Base-by-base conservation (phyloP, 2,888 invertebrate species). In the Stegana nigrithorax region DNA sequence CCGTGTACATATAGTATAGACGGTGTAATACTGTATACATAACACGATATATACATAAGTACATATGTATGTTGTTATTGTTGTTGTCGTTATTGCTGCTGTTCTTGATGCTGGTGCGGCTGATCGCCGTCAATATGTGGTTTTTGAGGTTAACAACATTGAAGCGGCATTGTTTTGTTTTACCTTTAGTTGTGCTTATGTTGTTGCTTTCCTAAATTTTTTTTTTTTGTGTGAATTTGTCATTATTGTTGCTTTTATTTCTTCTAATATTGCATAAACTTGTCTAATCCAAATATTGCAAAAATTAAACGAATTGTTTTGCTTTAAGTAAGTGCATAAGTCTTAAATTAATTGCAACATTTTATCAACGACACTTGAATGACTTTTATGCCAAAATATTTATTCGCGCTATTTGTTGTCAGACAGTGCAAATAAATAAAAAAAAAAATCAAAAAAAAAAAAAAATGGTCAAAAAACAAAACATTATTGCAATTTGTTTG, bases 91-190 rank as follows among this genome's bases (percentile, higher is more conserved):
- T 59, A 39, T 69, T 73, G 72, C 69, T 73, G 75, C 71, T 72
- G 75, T 75, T 75, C 77, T 76, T 75, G 75, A 77, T 68, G 42
- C 26, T 45, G 12, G 51, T 56, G 50, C 44, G 60, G 59, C 53
- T 58, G 62, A 63, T 67, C 53, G 29, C 51, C 51, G 60, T 60
- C 65, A 64, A n/a, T 61, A 62, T 69, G 68, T 62, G 78, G 79
- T 77, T 79, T 77, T 79, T 80, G 81, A 81, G 81, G 81, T 78
- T 80, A 81, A 81, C 81, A 78, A 72, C 81, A 76, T 78, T 76
- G 59, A 64, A 65, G 66, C 71, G 72, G 68, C 70, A 74, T 70
- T 74, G 71, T 66, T 68, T 44, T 50, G 47, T 32, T 55, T 56
- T 25, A 42, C 10, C 10, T n/a, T n/a, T n/a, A n/a, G n/a, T n/a